Evolutionary conservation across 1,140 invertebrate species (phyloP).

Genomic region (Leguminivora glycinivorella): DNA sequence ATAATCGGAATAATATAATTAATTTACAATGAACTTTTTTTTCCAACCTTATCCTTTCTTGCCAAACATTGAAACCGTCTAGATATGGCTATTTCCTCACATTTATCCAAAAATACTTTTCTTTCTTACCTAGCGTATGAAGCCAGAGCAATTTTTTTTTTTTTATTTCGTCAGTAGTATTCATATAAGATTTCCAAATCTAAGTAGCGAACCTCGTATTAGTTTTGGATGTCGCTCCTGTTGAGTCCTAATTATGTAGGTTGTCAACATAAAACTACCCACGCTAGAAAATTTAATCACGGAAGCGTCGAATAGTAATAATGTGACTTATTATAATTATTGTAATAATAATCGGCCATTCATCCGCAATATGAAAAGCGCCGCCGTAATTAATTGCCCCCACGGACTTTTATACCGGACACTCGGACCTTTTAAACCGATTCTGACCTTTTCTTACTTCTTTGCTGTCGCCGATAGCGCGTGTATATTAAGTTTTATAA

Average conservation of each 20-base stretch:
- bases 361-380: constrained; percentile 30
- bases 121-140: too few relatives aligned
- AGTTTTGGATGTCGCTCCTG: too few relatives aligned
- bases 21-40: too few relatives aligned
- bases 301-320: constrained; percentile 22
- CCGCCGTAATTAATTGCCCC: constrained; percentile 45
- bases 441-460: constrained; percentile 57
- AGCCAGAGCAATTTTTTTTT: too few relatives aligned
- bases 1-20: too few relatives aligned
- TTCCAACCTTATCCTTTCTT: too few relatives aligned
- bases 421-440: constrained; percentile 53
- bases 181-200: too few relatives aligned
- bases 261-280: not conserved
- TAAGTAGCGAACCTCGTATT: too few relatives aligned
- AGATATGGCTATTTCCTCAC: too few relatives aligned
- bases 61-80: too few relatives aligned
- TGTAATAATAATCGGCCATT: constrained; percentile 20
- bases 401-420: constrained; percentile 44
- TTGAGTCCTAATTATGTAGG: constrained; percentile 8
- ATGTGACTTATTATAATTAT: constrained; percentile 25
- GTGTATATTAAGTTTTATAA: constrained; percentile 55
- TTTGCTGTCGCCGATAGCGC: constrained; percentile 57
- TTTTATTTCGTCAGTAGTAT: too few relatives aligned
- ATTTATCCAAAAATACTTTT: too few relatives aligned
- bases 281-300: not conserved